phyloP scores from a whole-genome alignment of 1,140 invertebrate species.

The Probaryconus sp. region DNA sequence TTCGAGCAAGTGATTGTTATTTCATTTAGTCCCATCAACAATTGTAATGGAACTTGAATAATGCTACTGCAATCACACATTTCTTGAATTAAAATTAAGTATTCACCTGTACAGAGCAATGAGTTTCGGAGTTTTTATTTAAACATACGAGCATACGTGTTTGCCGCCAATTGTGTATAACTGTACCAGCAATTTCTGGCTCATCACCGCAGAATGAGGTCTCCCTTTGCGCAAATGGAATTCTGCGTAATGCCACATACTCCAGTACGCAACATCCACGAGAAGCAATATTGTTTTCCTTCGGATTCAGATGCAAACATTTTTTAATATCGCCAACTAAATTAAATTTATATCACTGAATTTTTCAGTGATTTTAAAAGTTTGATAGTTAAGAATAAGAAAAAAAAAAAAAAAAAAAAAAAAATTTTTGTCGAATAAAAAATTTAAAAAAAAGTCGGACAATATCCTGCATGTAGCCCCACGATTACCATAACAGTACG shows the following conservation, averaged over 20 bases:
- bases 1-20: no score
- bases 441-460: no score
- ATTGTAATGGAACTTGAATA: background rate
- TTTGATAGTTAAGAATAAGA: no score
- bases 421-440: no score
- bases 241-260: conserved; percentile 62
- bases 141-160: conserved; percentile 2
- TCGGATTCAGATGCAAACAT: conserved; percentile 25
- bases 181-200: conserved; percentile 11
- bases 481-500: no score
- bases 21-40: background rate
- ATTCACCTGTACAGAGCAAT: background rate
- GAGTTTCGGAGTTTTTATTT: conserved; percentile 2
- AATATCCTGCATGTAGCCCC: no score
- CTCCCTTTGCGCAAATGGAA: conserved; percentile 62
- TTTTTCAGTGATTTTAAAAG: no score
- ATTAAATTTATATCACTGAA: no score
- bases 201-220: conserved; percentile 57
- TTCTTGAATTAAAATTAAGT: background rate
- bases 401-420: no score
- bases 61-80: background rate
- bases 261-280: background rate
- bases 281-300: no score
- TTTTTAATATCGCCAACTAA: no score
- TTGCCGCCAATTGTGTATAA: background rate